These are phyloP conservation scores for Atherinomorus stipes DNA, from an alignment of 2,113 vertebrate species.

Conservation along the genomic window DNA sequence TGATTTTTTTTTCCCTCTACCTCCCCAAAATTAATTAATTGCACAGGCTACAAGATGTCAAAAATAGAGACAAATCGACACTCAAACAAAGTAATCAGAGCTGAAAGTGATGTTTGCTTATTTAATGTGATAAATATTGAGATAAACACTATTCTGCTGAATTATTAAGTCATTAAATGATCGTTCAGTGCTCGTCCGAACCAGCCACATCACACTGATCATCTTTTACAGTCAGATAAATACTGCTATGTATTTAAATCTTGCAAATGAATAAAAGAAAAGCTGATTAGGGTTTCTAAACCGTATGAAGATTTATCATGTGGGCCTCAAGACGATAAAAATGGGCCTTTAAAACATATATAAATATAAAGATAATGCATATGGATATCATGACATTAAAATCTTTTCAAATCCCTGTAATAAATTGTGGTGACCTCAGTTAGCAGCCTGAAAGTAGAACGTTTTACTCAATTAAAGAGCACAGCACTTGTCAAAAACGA, in stretches of 20 bases:
- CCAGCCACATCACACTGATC: neutral
- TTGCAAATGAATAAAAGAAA: neutral
- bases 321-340: constrained; percentile 6
- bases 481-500: constrained; percentile 45
- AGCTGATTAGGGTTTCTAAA: neutral
- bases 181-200: neutral
- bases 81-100: neutral
- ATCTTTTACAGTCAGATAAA: neutral
- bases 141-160: neutral
- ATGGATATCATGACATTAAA: constrained; percentile 14
- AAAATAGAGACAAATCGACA: constrained; percentile 11
- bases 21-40: constrained; percentile 19
- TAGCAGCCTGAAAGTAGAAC: constrained; percentile 37
- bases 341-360: neutral
- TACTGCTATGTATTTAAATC: neutral
- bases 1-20: neutral
- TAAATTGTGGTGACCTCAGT: constrained; percentile 26
- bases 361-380: too few relatives aligned
- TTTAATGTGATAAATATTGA: constrained; percentile 8
- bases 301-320: neutral
- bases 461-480: constrained; percentile 43
- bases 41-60: constrained; percentile 3
- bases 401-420: constrained; percentile 7
- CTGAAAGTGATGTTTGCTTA: constrained; percentile 10
- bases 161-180: neutral